Base-by-base conservation (phyloP, 1,140 invertebrate species). In the Cotesia vestalis region DNA sequence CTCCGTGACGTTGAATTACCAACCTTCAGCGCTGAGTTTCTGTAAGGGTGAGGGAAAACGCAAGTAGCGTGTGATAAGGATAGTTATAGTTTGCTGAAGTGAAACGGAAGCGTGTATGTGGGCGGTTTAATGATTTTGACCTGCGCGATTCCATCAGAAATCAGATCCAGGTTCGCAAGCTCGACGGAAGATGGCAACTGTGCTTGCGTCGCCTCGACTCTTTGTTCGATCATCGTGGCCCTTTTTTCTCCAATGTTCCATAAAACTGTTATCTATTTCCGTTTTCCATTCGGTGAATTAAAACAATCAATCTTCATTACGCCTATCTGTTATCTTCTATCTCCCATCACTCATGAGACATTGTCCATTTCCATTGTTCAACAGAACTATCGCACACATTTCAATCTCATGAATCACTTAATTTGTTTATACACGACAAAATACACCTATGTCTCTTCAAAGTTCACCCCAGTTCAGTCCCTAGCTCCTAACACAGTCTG, bases 181-280 rank as follows among this genome's bases (percentile, higher is more conserved):
- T 75, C 67, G 17, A 59, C 77, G 79, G 46, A 73, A 81, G 84
- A 85, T 86, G 84, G 79, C 82, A 80, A 79, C 78, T 77, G 78
- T 64, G 57, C 35, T 34, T 35, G n/a, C 59, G 14, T 35, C 14
- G 6, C 9, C n/a, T 36, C 4, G 5, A 34, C 5, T 36, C 12
- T 38, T 62, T 34, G 34, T n/a, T 8, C 40, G 27, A 27, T 27
- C 27, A 27, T 27, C 27, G 40, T 46, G 6, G 5, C 40, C 40
- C 40, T 6, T 46, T 46, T 40, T 14, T 40, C 6, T 9, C 34
- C 5, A 12, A 6, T 38, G 38, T 40, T 27, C 1, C 27, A 46
- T 46, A 46, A 46, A 46, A 46, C 40, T 34, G 60, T 34, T 27
- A 34, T 61, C 12, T 57, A 46, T 46, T 46, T 46, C 40, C 40